Evolutionary conservation across 2,113 vertebrate genomes (phyloP), one percentile per base, ranked within the genome.

Genomic region (Apus apus): DNA sequence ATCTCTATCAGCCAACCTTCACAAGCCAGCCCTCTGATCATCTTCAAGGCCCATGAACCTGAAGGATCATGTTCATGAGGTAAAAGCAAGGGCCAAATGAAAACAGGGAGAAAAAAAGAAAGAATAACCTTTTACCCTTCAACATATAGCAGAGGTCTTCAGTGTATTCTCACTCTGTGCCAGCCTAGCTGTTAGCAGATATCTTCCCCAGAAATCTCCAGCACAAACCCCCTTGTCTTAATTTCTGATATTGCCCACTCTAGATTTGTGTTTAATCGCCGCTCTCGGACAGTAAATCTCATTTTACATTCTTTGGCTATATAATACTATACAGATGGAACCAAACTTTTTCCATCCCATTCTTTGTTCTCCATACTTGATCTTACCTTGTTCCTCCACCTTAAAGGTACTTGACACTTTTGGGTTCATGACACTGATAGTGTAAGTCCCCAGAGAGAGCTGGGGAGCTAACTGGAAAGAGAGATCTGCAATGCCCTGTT

Each of bases 371-470:
- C 58, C 36, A 3, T n/a, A 21, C 27, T 77, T 40, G 54, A 26
- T 84, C 97, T 94, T 97, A 98, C 97, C 97, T 0, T 2, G 79
- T 64, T 98, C 95, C 61, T 98, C 92, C 77, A 98, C 97, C 20
- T 57, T 83, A 92, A 98, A 98, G 38, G 97, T 97, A 50, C 58
- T 90, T 16, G 93, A 96, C 27, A 21, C 83, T 77, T 93, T 89
- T 26, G 43, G 66, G 27, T 95, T 87, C 12, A 48, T 80, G 57
- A 97, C 94, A 2, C 13, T 79, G 77, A 98, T 82, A 15, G 93
- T 97, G 26, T 97, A 98, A 72, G 78, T 97, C 13, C 97, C 98
- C 83, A 97, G 73, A 3, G 38, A 86, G 16, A 97, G 81, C 43
- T 97, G 94, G 4, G 60, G 38, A 54, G 97, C 96, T 79, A 97